Evolutionary conservation across 92 coral and sea anemone species (phyloP).

Genomic region (Blastomussa wellsi): DNA sequence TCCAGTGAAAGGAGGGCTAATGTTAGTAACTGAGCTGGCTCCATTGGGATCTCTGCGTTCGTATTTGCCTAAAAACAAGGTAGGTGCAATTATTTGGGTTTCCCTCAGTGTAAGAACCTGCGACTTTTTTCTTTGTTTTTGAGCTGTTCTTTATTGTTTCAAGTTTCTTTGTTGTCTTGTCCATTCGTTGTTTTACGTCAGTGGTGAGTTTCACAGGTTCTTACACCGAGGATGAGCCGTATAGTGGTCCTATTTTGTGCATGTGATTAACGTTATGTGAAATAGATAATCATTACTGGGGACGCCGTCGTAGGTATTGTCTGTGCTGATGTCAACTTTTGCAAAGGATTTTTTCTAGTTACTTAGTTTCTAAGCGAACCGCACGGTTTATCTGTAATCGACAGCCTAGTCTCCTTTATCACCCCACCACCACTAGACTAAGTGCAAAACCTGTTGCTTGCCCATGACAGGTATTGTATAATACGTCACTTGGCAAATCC

Average conservation of each 20-base stretch:
- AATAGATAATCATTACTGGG: not conserved
- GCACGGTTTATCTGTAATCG: too few relatives aligned
- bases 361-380: not conserved
- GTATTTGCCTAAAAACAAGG: conserved; percentile 58
- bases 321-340: too few relatives aligned
- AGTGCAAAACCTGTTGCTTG: too few relatives aligned
- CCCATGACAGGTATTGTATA: not conserved
- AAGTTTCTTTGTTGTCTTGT: too few relatives aligned
- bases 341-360: not conserved
- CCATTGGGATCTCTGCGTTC: conserved; percentile 68
- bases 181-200: too few relatives aligned
- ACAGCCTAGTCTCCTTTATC: too few relatives aligned
- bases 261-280: not conserved
- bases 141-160: too few relatives aligned
- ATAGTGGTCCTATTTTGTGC: not conserved
- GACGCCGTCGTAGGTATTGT: too few relatives aligned
- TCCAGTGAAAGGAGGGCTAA: conserved; percentile 23
- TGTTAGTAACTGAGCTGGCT: conserved; percentile 90
- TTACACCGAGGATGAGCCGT: not conserved
- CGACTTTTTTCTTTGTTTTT: too few relatives aligned
- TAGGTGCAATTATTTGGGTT: not conserved
- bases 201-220: too few relatives aligned
- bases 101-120: too few relatives aligned
- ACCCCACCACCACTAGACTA: too few relatives aligned
- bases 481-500: not conserved